These are phyloP conservation scores for Drosophila bifasciata DNA, from an alignment of 1,140 invertebrate genomes.

Conservation along the genomic window DNA sequence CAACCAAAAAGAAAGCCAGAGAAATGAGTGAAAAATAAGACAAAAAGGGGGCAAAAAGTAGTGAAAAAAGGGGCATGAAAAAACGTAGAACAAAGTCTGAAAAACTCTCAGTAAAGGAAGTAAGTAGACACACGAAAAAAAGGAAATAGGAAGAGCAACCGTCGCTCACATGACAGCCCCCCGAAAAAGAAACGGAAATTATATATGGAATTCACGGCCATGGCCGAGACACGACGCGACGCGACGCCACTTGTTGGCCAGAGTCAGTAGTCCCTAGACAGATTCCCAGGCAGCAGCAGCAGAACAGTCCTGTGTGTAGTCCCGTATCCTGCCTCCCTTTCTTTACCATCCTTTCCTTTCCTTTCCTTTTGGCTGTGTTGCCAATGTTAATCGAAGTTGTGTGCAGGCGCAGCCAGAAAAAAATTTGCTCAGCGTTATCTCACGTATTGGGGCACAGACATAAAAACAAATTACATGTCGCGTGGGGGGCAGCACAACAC, in stretches of 20 bases:
- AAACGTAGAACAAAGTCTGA: neutral
- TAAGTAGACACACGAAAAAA: slow-evolving; percentile 10
- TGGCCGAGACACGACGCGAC: slow-evolving; percentile 40
- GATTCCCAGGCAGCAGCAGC: neutral
- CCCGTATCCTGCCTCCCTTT: neutral
- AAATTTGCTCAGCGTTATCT: slow-evolving; percentile 67
- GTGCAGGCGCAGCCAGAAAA: slow-evolving; percentile 41
- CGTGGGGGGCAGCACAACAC: slow-evolving; percentile 1
- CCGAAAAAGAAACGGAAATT: slow-evolving; percentile 53
- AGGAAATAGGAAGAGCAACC: slow-evolving; percentile 5
- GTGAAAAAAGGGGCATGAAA: neutral
- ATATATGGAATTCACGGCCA: slow-evolving; percentile 78
- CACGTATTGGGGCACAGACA: slow-evolving; percentile 75
- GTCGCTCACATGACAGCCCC: slow-evolving; percentile 45
- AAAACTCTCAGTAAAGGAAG: no score
- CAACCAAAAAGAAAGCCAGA: slow-evolving; percentile 16
- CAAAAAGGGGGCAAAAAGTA: no score
- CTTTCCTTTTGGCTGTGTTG: slow-evolving; percentile 50
- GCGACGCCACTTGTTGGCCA: slow-evolving; percentile 46
- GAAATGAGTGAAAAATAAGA: slow-evolving; percentile 5
- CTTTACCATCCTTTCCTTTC: no score
- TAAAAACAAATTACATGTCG: slow-evolving; percentile 78
- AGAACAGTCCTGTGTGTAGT: neutral
- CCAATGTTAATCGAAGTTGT: slow-evolving; percentile 79
- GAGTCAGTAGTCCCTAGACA: slow-evolving; percentile 25